Conservation (phyloP, 2,113 vertebrate species). For the Ondatra zibethicus region DNA sequence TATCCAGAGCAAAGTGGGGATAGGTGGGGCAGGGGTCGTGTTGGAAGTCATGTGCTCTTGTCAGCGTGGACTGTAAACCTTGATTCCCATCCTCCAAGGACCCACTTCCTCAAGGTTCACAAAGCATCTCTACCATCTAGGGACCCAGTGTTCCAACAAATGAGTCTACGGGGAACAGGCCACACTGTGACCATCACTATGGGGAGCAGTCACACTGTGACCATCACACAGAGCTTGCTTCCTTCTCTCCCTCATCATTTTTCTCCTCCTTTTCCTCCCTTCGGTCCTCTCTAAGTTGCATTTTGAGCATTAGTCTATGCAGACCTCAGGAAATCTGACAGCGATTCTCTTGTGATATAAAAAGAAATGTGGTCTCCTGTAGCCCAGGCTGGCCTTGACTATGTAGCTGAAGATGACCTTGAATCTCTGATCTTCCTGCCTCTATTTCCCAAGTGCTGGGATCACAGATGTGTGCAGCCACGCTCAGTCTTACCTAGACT, state of each 20-base stretch:
- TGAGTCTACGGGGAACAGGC: neutral
- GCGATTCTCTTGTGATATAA: neutral
- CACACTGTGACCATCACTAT: neutral
- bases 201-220: too few relatives aligned
- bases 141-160: too few relatives aligned
- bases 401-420: neutral
- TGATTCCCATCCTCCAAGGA: neutral
- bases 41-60: neutral
- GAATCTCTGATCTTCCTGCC: neutral
- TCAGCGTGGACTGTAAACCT: neutral
- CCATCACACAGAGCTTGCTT: neutral
- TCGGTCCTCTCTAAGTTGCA: neutral
- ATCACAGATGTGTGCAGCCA: neutral
- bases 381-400: neutral
- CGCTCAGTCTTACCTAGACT: neutral
- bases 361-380: neutral
- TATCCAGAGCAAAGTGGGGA: neutral
- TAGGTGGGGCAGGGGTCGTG: too few relatives aligned
- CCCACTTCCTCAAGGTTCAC: neutral
- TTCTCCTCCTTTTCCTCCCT: too few relatives aligned
- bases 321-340: neutral
- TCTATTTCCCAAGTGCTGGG: neutral
- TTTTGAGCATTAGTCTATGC: neutral
- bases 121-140: neutral
- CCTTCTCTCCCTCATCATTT: neutral